Evolutionary conservation across 1,140 invertebrate species (phyloP), one percentile per base, ranked within the genome.

Genomic region (Philopotamus ludificatus): DNA sequence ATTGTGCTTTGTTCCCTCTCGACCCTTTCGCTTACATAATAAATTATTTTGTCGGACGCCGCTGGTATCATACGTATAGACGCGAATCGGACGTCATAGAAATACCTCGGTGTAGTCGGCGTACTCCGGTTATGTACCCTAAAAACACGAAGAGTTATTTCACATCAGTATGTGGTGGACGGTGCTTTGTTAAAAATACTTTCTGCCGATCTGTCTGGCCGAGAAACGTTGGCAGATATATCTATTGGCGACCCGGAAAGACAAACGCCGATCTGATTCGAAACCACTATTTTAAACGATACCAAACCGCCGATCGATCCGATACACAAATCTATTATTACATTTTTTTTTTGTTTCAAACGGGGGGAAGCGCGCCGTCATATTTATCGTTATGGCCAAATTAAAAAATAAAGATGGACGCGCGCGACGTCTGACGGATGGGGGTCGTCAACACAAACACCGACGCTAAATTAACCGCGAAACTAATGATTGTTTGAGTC

Each of bases 141-240:
- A 21, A 49, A 49, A 49, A 49, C 47, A 49, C 47, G 47, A 21
- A 49, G 15, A 49, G 47, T 49, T 49, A 49, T 49, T 49, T 49
- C 47, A 49, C 47, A 49, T 49, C 47, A 49, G 15, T 49, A 49
- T 49, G 47, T 21, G 47, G 47, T 49, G 47, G 47, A 49, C 47
- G 50, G 61, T 39, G 41, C 16, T 49, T 49, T 63, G 50, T 63
- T 63, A 63, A 63, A 61, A 53, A 63, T 42, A 63, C 49, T 7
- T 47, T 50, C 47, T 50, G 47, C 49, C 16, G 47, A 41, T 39
- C 61, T 53, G 61, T 63, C 61, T 63, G 28, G 18, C 61, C 47
- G 47, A 49, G 47, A 49, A 49, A 45, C 58, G 44, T 57, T 57
- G 53, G 53, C 53, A 57, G 26, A 57, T 15, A 57, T 39, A 55